These are phyloP conservation scores for Sminthurides aquaticus DNA, from an alignment of 2,888 invertebrate genomes.

Conservation along the genomic window DNA sequence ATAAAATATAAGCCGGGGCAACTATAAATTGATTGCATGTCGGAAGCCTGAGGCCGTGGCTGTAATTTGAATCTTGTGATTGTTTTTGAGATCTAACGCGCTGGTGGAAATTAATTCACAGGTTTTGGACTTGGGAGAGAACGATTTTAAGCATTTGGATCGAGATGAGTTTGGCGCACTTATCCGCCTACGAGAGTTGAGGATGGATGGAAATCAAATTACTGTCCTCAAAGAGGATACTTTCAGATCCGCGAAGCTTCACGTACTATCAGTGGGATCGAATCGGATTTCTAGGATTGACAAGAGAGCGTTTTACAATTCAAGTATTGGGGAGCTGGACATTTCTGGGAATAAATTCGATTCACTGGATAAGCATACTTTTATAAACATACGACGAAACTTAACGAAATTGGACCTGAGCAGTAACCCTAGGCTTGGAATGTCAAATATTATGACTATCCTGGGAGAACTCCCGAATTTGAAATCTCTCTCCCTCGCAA, in stretches of 20 bases:
- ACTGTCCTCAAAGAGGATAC: conserved; percentile 56
- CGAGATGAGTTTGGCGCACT: conserved; percentile 69
- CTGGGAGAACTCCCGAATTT: conserved; percentile 52
- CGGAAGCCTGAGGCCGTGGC: no score
- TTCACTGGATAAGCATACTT: conserved; percentile 33
- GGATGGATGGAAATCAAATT: conserved; percentile 68
- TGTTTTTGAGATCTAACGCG: no score
- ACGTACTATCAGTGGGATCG: conserved; percentile 57
- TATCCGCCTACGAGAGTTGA: conserved; percentile 61
- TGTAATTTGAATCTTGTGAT: conserved; percentile 2
- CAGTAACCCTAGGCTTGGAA: conserved; percentile 47
- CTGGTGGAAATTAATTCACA: conserved; percentile 21
- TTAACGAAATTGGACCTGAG: conserved; percentile 43
- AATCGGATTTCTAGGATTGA: conserved; percentile 69
- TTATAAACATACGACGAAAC: conserved; percentile 36
- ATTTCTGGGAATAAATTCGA: conserved; percentile 59
- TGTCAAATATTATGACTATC: conserved; percentile 51
- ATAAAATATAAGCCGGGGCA: background rate
- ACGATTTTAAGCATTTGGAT: conserved; percentile 56
- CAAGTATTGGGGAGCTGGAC: conserved; percentile 61
- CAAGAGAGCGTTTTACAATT: conserved; percentile 64
- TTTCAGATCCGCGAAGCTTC: conserved; percentile 48
- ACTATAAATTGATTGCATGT: no score
- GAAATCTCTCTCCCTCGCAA: conserved; percentile 55
- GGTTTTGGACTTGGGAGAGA: conserved; percentile 64